Conservation (phyloP, 2,113 vertebrate genomes). For the Ptyas mucosa region DNA sequence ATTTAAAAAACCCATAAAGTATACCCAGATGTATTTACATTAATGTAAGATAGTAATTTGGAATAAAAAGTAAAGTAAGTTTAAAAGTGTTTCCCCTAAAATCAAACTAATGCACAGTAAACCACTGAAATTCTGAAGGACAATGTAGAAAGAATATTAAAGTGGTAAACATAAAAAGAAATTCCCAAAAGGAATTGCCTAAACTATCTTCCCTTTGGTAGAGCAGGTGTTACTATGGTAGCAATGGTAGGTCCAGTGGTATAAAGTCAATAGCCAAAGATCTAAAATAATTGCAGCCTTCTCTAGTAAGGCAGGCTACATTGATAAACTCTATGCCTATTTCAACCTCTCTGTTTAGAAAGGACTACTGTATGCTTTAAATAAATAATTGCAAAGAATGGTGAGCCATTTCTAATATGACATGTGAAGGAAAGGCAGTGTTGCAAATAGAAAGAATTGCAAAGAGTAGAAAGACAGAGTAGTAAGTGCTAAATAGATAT, state of each 20-base stretch:
- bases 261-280: neutral
- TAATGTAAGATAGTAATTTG: neutral
- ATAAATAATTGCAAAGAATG: neutral
- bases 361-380: neutral
- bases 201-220: neutral
- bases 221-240: neutral
- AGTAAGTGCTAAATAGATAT: neutral
- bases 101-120: neutral
- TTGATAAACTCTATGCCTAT: neutral
- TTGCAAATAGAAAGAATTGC: neutral
- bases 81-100: constrained; percentile 18
- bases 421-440: neutral
- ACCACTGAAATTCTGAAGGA: neutral
- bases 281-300: neutral
- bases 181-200: neutral
- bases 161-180: constrained; percentile 2
- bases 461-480: neutral
- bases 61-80: neutral
- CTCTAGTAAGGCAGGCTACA: too few species aligned
- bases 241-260: neutral
- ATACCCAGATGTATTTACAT: neutral
- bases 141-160: neutral
- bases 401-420: neutral
- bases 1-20: neutral
- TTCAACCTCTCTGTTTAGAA: neutral